Percentiles rank a stretch among this genome's conserved stretches.
Conservation (phyloP, 2,113 vertebrate species). For the Polypterus bichir region DNA sequence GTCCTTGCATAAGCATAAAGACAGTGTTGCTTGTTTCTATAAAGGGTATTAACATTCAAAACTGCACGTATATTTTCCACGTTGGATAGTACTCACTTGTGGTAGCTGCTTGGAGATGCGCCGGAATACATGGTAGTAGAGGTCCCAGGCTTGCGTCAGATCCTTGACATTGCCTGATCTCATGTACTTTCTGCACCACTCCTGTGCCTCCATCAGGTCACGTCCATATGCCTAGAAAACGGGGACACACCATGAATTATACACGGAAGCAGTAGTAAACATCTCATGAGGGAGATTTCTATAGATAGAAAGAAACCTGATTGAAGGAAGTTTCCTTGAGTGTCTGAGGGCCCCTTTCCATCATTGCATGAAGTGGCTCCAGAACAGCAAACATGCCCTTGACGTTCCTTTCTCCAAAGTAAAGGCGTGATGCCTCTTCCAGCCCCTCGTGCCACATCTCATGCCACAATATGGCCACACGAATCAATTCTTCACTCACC, state of each 20-base stretch:
- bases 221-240: conserved; percentile 78
- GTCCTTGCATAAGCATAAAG: no score
- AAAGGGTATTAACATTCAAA: no score
- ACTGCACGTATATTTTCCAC: no score
- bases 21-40: no score
- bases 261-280: no score
- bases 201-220: conserved; percentile 96
- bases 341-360: conserved; percentile 94
- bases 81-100: conserved; percentile 53
- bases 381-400: conserved; percentile 98
- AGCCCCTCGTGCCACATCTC: conserved; percentile 98
- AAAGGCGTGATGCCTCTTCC: conserved; percentile 89
- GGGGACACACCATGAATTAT: conserved; percentile 1
- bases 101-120: conserved; percentile 95
- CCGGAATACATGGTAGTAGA: conserved; percentile 94
- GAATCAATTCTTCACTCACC: conserved; percentile 96
- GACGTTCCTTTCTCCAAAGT: conserved; percentile 93
- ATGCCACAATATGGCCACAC: conserved; percentile 95
- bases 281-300: no score
- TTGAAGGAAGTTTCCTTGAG: conserved; percentile 97
- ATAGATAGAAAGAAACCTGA: conserved; percentile 53
- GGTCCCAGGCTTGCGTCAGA: conserved; percentile 95
- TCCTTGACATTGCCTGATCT: conserved; percentile 96
- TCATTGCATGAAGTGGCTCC: conserved; percentile 95
- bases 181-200: conserved; percentile 98